Base-by-base conservation (phyloP, 2,797 vertebrate species). In the Paedocypris micromegethes region DNA sequence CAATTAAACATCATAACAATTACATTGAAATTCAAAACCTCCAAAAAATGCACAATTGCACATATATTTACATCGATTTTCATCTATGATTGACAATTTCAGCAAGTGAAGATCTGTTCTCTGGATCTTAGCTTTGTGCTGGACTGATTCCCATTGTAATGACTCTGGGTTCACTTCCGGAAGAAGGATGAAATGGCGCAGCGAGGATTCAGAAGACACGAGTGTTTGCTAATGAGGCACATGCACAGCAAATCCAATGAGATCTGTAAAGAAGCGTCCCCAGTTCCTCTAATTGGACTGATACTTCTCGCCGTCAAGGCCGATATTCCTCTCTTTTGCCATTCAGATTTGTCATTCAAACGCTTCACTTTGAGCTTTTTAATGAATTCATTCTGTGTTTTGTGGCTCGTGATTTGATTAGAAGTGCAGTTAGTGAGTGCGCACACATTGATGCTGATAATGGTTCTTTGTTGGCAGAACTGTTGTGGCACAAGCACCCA, bases 401-500 rank as follows among this genome's bases (percentile, higher is more conserved):
- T 65, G 70, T 61, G 54, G 9, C 65, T 62, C 8, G 58, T 5
- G 53, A 56, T 53, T 47, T 66, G 63, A 74, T 77, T 71, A 74
- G 56, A 58, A 56, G 59, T 39, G 52, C 52, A 55, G 62, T 63
- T 59, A 72, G 65, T 4, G 52, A 23, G n/a, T 52, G 56, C 68
- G 43, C 54, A 43, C 45, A 39, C 59, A 54, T 66, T 38, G 44
- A 70, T 65, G 61, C 23, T 23, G 23, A 23, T 77, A 66, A 74
- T 66, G 66, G 59, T 61, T 78, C 64, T 66, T 77, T 70, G 77
- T 80, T 83, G 81, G 83, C 83, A 83, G 81, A 82, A 82, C 83
- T 84, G 85, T 88, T 77, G 81, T 78, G 77, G 72, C 54, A 76
- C 78, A 85, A 83, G 81, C 83, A 84, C 82, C 75, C 80, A 79